Conservation (phyloP, 2,888 invertebrate genomes). For the Cantharis lateralis region DNA sequence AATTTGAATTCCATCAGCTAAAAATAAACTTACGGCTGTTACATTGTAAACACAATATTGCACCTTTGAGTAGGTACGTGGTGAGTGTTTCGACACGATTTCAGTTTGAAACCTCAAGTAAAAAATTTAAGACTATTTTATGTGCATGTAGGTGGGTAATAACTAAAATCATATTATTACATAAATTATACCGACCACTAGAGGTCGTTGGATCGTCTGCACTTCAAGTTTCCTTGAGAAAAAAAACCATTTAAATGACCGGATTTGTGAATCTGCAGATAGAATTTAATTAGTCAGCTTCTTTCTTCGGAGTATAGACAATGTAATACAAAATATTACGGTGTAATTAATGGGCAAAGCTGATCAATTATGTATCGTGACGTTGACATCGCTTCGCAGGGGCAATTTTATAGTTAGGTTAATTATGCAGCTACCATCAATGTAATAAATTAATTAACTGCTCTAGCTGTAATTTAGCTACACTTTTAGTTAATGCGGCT, state of each 20-base stretch:
- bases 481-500: slow-evolving; percentile 3
- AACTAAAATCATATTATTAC: neutral
- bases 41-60: neutral
- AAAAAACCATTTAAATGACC: neutral
- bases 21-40: neutral
- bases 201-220: neutral
- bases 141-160: neutral
- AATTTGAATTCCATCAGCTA: neutral
- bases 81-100: neutral
- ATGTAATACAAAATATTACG: slow-evolving; percentile 18
- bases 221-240: neutral
- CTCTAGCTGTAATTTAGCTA: slow-evolving; percentile 25
- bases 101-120: neutral
- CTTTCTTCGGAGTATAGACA: neutral
- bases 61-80: neutral
- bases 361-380: slow-evolving; percentile 22
- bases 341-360: slow-evolving; percentile 17
- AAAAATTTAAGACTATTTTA: neutral
- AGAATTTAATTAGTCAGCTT: neutral
- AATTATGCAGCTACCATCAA: slow-evolving; percentile 34
- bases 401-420: slow-evolving; percentile 25
- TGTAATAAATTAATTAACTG: slow-evolving; percentile 37
- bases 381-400: slow-evolving; percentile 21
- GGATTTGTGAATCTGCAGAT: neutral
- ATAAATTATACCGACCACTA: neutral